A percentile compares a stretch with the other conserved stretches of the same genome.
Conservation (phyloP, 1,140 invertebrate genomes). For the Thaumatotibia leucotreta region DNA sequence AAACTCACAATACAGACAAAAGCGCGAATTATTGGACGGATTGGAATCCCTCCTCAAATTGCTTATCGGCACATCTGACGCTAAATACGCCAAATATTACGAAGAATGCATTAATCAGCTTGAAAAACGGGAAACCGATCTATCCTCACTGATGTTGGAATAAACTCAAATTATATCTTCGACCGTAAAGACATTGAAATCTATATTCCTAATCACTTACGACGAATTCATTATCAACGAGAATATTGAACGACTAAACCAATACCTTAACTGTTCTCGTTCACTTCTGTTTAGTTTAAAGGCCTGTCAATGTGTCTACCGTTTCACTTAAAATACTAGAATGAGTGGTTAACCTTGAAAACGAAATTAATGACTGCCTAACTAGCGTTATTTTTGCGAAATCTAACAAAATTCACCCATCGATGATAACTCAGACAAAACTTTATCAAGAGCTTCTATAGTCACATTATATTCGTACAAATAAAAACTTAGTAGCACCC, state of each 20-base stretch:
- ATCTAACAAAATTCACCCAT: conserved; percentile 36
- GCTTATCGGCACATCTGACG: conserved; percentile 23
- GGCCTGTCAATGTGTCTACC: conserved; percentile 23
- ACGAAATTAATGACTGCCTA: conserved; percentile 34
- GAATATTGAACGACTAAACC: conserved; percentile 22
- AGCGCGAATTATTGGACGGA: not conserved
- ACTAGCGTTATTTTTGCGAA: conserved; percentile 38
- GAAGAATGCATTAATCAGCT: conserved; percentile 29
- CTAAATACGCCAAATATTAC: conserved; percentile 27
- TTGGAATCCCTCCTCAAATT: not conserved
- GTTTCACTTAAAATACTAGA: conserved; percentile 14
- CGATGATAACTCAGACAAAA: conserved; percentile 34
- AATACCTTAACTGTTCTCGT: conserved; percentile 21
- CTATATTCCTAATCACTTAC: conserved; percentile 28
- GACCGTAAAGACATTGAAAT: conserved; percentile 27
- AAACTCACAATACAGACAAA: not conserved
- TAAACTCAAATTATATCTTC: conserved; percentile 26
- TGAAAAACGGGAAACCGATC: conserved; percentile 26
- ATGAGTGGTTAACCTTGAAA: conserved; percentile 26
- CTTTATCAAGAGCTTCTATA: too few species aligned
- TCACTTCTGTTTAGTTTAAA: conserved; percentile 26
- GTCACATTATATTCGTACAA: too few species aligned
- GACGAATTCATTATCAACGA: conserved; percentile 33
- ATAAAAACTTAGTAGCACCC: too few species aligned
- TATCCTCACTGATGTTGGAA: conserved; percentile 17